Evolutionary conservation across 53 echinoderm and acorn worm genomes (phyloP).

Genomic region (Antedon mediterranea): DNA sequence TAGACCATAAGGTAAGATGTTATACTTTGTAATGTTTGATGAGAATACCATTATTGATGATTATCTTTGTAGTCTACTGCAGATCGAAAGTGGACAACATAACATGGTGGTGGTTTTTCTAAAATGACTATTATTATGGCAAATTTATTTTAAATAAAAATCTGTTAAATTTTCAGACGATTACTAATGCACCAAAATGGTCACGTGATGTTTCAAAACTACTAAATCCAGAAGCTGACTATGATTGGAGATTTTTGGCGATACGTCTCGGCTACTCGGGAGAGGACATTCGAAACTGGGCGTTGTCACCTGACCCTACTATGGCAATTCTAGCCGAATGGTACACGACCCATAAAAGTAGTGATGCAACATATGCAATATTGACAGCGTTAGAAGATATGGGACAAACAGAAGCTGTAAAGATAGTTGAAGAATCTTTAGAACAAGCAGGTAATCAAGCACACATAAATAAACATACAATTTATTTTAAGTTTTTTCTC

Average conservation of each 20-base stretch:
- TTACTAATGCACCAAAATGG: conserved; percentile 89
- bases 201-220: conserved; percentile 79
- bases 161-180: conserved; percentile 31
- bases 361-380: conserved; percentile 84
- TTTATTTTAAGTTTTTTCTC: no score
- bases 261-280: conserved; percentile 80
- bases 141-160: no score
- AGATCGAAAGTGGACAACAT: no score
- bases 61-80: no score
- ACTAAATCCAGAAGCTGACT: conserved; percentile 64
- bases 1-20: conserved; percentile 86
- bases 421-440: conserved; percentile 54
- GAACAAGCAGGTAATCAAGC: conserved; percentile 49
- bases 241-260: conserved; percentile 83
- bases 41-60: no score
- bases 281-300: conserved; percentile 93
- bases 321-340: conserved; percentile 85
- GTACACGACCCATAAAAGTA: conserved; percentile 92
- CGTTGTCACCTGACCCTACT: conserved; percentile 79
- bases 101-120: no score
- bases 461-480: no score
- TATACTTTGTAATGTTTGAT: no score
- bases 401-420: conserved; percentile 66
- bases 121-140: no score
- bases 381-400: conserved; percentile 80